A percentile compares a stretch with the other conserved stretches of the same genome.
Evolutionary conservation across 2,797 vertebrate genomes (phyloP).

Genomic region (Pagetopsis macropterus): DNA sequence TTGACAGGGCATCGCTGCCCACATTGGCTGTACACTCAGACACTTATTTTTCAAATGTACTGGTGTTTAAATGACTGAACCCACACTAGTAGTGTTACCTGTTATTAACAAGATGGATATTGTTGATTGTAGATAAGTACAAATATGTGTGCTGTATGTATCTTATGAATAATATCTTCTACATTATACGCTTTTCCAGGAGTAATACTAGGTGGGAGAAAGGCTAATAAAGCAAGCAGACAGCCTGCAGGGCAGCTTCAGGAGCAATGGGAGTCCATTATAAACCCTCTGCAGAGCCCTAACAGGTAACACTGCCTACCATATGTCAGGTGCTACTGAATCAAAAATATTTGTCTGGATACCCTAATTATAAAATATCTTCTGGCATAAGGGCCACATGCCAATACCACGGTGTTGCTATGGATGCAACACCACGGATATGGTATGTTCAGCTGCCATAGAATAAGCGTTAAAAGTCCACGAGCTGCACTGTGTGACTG

Average conservation of each 20-base stretch:
- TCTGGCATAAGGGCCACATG: conserved; percentile 69
- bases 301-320: conserved; percentile 77
- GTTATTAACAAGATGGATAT: conserved; percentile 26
- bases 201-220: conserved; percentile 51
- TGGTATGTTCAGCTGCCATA: conserved; percentile 46
- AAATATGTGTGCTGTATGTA: not conserved
- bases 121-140: conserved; percentile 36
- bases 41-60: conserved; percentile 51
- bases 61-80: conserved; percentile 41
- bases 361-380: conserved; percentile 80
- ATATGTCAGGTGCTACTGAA: conserved; percentile 72
- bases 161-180: conserved; percentile 31
- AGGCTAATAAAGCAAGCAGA: conserved; percentile 61
- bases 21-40: conserved; percentile 30
- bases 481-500: conserved; percentile 46
- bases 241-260: conserved; percentile 63
- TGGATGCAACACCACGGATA: conserved; percentile 51
- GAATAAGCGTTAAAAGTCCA: conserved; percentile 40
- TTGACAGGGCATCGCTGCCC: conserved; percentile 58
- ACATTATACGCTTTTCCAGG: conserved; percentile 45
- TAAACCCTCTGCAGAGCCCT: conserved; percentile 66
- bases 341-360: conserved; percentile 70
- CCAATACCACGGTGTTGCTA: conserved; percentile 71
- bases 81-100: conserved; percentile 7
- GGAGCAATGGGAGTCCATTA: conserved; percentile 76